phyloP scores from a whole-genome alignment of 2,113 vertebrate genomes.

The Mystacornis crossleyi region DNA sequence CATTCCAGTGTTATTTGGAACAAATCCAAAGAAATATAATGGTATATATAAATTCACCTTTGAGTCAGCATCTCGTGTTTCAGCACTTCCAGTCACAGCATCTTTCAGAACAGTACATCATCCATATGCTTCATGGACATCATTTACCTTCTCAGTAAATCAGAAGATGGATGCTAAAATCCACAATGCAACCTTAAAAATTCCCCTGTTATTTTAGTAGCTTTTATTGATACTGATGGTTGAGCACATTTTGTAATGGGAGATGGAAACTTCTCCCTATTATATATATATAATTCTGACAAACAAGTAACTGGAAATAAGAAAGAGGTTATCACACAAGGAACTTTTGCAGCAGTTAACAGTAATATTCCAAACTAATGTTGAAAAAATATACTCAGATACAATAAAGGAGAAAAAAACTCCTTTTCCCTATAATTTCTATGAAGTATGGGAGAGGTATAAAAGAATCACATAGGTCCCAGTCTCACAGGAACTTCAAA shows the following conservation, averaged over 20 bases:
- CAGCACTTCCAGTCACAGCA: constrained; percentile 51
- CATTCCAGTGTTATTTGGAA: constrained; percentile 29
- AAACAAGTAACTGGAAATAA: neutral
- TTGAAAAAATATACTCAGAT: neutral
- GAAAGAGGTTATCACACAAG: neutral
- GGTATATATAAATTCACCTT: constrained; percentile 62
- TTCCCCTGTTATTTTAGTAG: neutral
- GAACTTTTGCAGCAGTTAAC: neutral
- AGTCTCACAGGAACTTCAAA: neutral
- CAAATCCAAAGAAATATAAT: constrained; percentile 19
- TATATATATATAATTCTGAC: neutral
- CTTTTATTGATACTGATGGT: neutral
- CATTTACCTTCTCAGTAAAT: constrained; percentile 29
- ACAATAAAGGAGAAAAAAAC: neutral
- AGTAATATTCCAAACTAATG: neutral
- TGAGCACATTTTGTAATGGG: neutral
- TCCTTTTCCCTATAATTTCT: neutral
- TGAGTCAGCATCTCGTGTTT: constrained; percentile 68
- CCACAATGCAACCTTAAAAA: neutral
- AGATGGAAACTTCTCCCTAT: neutral
- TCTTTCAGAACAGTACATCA: constrained; percentile 47
- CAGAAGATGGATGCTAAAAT: constrained; percentile 12
- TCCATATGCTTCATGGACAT: neutral
- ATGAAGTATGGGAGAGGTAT: neutral
- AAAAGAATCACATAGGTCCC: neutral